These are phyloP conservation scores for Actias luna DNA, from an alignment of 2,888 invertebrate species.

Conservation along the genomic window DNA sequence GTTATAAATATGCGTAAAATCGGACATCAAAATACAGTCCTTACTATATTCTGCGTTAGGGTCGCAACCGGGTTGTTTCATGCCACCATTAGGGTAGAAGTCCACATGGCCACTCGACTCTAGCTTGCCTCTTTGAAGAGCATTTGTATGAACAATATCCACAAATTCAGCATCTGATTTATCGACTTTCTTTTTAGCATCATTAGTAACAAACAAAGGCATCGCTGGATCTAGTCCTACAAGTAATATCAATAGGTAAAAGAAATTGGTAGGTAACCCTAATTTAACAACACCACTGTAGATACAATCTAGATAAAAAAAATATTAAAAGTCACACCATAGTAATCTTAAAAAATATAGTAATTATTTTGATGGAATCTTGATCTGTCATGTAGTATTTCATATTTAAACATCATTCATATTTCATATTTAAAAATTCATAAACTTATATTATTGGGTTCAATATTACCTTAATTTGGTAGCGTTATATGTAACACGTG, in stretches of 20 bases:
- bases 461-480: too few relatives aligned
- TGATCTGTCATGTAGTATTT: too few relatives aligned
- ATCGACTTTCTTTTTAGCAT: conserved; percentile 73
- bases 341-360: too few relatives aligned
- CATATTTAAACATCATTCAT: too few relatives aligned
- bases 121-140: conserved; percentile 78
- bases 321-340: too few relatives aligned
- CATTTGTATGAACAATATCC: conserved; percentile 84
- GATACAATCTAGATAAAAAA: not conserved
- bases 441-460: too few relatives aligned
- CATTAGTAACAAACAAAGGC: conserved; percentile 81
- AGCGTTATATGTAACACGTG: too few relatives aligned
- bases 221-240: conserved; percentile 85
- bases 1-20: too few relatives aligned
- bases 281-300: not conserved
- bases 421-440: too few relatives aligned
- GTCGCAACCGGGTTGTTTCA: conserved; percentile 82
- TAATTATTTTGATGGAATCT: too few relatives aligned
- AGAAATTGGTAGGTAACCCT: not conserved
- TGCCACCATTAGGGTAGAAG: conserved; percentile 82
- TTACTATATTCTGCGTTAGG: conserved; percentile 47
- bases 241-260: not conserved
- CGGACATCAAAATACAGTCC: conserved; percentile 19
- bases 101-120: conserved; percentile 78
- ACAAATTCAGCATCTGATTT: conserved; percentile 82